Percentiles rank a stretch among this genome's conserved stretches.
Conservation (phyloP, 2,113 vertebrate species). For the Chauna torquata region DNA sequence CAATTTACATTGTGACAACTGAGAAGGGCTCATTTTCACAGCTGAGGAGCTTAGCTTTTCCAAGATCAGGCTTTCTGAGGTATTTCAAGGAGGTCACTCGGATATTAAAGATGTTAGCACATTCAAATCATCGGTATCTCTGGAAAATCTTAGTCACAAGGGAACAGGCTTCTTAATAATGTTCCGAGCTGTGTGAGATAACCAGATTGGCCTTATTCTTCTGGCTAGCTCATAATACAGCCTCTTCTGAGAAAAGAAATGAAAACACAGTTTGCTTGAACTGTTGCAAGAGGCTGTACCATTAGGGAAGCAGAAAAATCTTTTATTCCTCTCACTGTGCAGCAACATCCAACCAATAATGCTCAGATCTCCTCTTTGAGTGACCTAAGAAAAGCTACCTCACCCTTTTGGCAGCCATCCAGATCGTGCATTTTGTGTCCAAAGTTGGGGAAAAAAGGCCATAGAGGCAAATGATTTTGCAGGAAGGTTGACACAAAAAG, state of each 20-base stretch:
- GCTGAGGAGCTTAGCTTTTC: not conserved
- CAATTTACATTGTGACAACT: not conserved
- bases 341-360: not conserved
- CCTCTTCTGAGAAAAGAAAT: not conserved
- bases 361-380: not conserved
- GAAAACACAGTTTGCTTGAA: not conserved
- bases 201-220: conserved; percentile 9
- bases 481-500: not conserved
- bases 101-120: not conserved
- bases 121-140: not conserved
- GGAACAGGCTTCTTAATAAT: not conserved
- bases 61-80: not conserved
- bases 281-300: not conserved
- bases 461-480: not conserved
- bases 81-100: not conserved
- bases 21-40: not conserved
- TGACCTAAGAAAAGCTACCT: not conserved
- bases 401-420: not conserved
- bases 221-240: not conserved
- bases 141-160: conserved; percentile 16
- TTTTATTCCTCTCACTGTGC: not conserved
- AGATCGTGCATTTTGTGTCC: not conserved
- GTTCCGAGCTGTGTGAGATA: conserved; percentile 30
- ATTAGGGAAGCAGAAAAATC: not conserved
- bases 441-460: not conserved